Base-by-base conservation (phyloP, 2,113 vertebrate genomes). In the Hoplias malabaricus region DNA sequence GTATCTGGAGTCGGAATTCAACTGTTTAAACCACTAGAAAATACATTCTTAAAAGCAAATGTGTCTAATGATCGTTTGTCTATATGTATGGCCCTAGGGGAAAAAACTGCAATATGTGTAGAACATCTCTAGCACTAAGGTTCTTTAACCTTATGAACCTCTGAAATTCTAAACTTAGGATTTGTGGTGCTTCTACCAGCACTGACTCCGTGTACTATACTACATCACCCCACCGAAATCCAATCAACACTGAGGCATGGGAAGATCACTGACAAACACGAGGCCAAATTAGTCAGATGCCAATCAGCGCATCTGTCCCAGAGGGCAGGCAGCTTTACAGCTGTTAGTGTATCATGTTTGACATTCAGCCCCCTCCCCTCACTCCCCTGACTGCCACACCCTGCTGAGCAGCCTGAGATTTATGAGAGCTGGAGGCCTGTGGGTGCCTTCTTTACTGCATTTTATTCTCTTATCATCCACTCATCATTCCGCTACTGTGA, bases 341-440 rank as follows among this genome's bases (percentile, higher is more conserved):
- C 81, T 84, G 81, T 83, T 75, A 77, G 57, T 68, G 79, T 83
- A 86, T 86, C 82, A 81, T 76, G 74, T 84, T 86, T 84, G 82
- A 85, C 70, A 70, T 76, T 50, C 71, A 78, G 67, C 43, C 59
- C 69, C 53, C 48, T n/a, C 33, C 46, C 69, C 75, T 34, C 21
- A 12, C 65, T 33, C 46, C 48, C 63, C 54, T 62, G 69, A 69
- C 67, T 73, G 62, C 73, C 79, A 48, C 63, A 56, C 53, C 74
- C 67, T 48, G 31, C 40, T 38, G 73, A 69, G 69, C 57, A 84
- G 70, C 46, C 74, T 46, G 70, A 77, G 71, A 85, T 85, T 87
- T 87, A 85, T 84, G 67, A 70, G 27, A 31, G 68, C 65, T 57
- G 63, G 57, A 66, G 63, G 83, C 84, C 82, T 42, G 50, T 67